Evolutionary conservation across 2,797 vertebrate genomes (phyloP).

Genomic region (Chelidonichthys spinosus): DNA sequence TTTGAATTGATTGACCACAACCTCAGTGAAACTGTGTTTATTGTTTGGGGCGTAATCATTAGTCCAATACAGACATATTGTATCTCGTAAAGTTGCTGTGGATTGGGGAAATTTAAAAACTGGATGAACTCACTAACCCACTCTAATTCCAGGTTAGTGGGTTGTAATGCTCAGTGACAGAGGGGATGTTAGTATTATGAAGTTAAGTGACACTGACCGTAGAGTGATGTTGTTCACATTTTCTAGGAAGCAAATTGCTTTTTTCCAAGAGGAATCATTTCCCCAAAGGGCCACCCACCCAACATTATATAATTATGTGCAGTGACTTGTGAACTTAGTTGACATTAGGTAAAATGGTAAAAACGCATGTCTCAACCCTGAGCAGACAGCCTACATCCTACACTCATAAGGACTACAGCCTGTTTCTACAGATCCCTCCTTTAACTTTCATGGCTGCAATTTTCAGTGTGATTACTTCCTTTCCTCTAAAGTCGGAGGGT

Average conservation of each 20-base stretch:
- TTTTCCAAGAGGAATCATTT: conserved; percentile 40
- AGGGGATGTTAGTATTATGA: conserved; percentile 17
- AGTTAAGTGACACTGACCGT: conserved; percentile 31
- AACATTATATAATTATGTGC: conserved; percentile 51
- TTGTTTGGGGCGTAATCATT: neutral
- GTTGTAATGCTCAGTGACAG: conserved; percentile 4
- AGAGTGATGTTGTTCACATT: conserved; percentile 16
- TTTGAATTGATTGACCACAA: neutral
- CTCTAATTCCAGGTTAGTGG: conserved; percentile 4
- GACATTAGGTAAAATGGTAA: conserved; percentile 52
- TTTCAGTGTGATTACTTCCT: conserved; percentile 73
- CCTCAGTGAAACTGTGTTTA: neutral
- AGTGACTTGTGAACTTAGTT: conserved; percentile 45
- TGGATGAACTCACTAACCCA: neutral
- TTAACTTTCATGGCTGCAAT: conserved; percentile 53
- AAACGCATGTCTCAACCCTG: conserved; percentile 22
- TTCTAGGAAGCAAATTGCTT: conserved; percentile 43
- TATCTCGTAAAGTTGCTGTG: neutral
- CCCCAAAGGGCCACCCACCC: conserved; percentile 33
- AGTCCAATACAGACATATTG: neutral
- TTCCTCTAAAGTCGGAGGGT: conserved; percentile 28
- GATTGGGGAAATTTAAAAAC: neutral
- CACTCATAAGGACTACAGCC: conserved; percentile 53
- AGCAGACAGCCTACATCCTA: conserved; percentile 43
- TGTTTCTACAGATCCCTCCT: conserved; percentile 49